These are phyloP conservation scores for Tholera decimalis DNA, from an alignment of 2,888 invertebrate species.

Conservation along the genomic window DNA sequence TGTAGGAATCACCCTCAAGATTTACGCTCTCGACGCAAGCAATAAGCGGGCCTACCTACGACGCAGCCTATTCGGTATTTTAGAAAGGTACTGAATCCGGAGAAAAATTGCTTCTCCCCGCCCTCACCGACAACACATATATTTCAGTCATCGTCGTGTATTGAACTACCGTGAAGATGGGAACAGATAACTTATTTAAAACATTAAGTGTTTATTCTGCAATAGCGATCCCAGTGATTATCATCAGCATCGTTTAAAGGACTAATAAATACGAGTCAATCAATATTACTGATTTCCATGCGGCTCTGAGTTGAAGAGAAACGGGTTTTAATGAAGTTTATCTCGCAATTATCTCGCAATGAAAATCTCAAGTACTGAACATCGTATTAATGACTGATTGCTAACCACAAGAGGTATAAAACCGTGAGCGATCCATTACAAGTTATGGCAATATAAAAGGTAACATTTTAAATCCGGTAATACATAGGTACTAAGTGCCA, in stretches of 20 bases:
- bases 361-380: slow-evolving; percentile 16
- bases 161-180: slow-evolving; percentile 81
- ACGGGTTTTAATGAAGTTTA: slow-evolving; percentile 19
- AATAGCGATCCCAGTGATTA: slow-evolving; percentile 51
- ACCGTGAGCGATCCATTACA: slow-evolving; percentile 42
- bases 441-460: slow-evolving; percentile 48
- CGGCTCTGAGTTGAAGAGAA: slow-evolving; percentile 30
- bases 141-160: slow-evolving; percentile 83
- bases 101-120: slow-evolving; percentile 87
- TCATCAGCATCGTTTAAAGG: slow-evolving; percentile 56
- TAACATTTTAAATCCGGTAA: slow-evolving; percentile 39
- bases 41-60: slow-evolving; percentile 83
- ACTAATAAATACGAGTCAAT: slow-evolving; percentile 36
- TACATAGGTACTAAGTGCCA: slow-evolving; percentile 38
- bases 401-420: slow-evolving; percentile 24
- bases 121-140: slow-evolving; percentile 80
- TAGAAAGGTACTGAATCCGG: slow-evolving; percentile 88
- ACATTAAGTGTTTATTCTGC: slow-evolving; percentile 72
- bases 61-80: slow-evolving; percentile 84
- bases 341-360: slow-evolving; percentile 13
- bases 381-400: slow-evolving; percentile 35
- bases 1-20: slow-evolving; percentile 81
- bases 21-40: slow-evolving; percentile 86
- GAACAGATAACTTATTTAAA: slow-evolving; percentile 84
- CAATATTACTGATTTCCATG: slow-evolving; percentile 42